A percentile compares a stretch with the other conserved stretches of the same genome.
These are phyloP conservation scores for Galeopsomyia nigrocyanea DNA, from an alignment of 2,888 invertebrate species.

Conservation along the genomic window DNA sequence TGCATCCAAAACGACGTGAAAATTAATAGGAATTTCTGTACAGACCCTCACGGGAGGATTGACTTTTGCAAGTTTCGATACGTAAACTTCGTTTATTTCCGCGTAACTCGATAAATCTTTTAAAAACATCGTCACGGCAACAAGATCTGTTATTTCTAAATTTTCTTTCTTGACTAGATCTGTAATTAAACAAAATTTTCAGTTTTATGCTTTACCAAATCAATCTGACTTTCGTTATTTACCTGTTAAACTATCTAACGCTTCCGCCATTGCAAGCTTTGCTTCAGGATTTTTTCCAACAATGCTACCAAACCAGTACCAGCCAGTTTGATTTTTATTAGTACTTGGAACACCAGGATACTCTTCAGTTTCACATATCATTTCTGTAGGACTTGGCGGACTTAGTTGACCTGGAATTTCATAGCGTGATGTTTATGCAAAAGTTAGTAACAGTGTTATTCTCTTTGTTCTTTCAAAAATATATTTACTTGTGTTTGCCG, in stretches of 20 bases:
- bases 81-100: constrained; percentile 83
- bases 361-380: constrained; percentile 73
- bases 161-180: constrained; percentile 64
- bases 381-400: constrained; percentile 69
- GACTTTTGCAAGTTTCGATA: constrained; percentile 78
- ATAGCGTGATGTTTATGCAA: too few relatives aligned
- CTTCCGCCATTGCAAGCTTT: constrained; percentile 77
- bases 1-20: constrained; percentile 84
- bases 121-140: constrained; percentile 87
- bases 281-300: constrained; percentile 79
- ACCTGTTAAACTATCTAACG: constrained; percentile 78
- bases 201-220: constrained; percentile 34
- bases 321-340: constrained; percentile 80
- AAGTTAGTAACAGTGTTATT: too few relatives aligned
- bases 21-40: constrained; percentile 83
- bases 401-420: constrained; percentile 67
- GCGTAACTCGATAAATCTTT: constrained; percentile 86
- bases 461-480: not conserved
- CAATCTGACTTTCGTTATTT: constrained; percentile 68
- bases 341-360: constrained; percentile 76
- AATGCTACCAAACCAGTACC: constrained; percentile 88
- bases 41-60: constrained; percentile 91
- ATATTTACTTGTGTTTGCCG: constrained; percentile 61
- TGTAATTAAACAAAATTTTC: constrained; percentile 44
- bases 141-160: constrained; percentile 74